These are phyloP conservation scores for Drosophila nigromelanica DNA, from an alignment of 1,140 invertebrate species.

Conservation along the genomic window DNA sequence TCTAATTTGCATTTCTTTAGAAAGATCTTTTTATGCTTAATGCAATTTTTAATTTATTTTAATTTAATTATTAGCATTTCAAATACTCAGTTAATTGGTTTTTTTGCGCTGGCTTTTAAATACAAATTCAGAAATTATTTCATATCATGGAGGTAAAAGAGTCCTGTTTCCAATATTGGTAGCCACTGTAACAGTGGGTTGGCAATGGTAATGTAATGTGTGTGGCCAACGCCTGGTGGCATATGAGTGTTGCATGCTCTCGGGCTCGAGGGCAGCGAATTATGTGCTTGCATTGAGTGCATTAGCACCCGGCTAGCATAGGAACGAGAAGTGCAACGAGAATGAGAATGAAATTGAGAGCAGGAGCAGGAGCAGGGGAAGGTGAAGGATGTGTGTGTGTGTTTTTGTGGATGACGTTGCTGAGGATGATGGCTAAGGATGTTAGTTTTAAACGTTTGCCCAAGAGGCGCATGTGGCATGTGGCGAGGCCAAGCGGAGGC, in stretches of 20 bases:
- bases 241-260: constrained; percentile 60
- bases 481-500: constrained; percentile 43
- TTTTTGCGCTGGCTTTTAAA: too few relatives aligned
- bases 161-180: constrained; percentile 32
- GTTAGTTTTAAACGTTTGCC: constrained; percentile 69
- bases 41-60: too few relatives aligned
- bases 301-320: constrained; percentile 64
- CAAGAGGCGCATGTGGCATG: constrained; percentile 53
- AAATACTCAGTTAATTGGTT: too few relatives aligned
- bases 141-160: background rate
- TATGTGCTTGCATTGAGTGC: constrained; percentile 78
- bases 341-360: constrained; percentile 14
- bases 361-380: constrained; percentile 8
- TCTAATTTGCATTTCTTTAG: too few relatives aligned
- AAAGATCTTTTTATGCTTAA: too few relatives aligned
- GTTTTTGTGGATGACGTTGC: background rate
- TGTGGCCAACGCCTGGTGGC: constrained; percentile 49
- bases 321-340: constrained; percentile 19
- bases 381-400: background rate
- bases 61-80: too few relatives aligned
- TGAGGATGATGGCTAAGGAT: constrained; percentile 48
- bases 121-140: too few relatives aligned
- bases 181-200: constrained; percentile 48
- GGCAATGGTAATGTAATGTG: constrained; percentile 17
- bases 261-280: constrained; percentile 73